phyloP scores from a whole-genome alignment of 2,797 vertebrate species.

The Alectoris magna region DNA sequence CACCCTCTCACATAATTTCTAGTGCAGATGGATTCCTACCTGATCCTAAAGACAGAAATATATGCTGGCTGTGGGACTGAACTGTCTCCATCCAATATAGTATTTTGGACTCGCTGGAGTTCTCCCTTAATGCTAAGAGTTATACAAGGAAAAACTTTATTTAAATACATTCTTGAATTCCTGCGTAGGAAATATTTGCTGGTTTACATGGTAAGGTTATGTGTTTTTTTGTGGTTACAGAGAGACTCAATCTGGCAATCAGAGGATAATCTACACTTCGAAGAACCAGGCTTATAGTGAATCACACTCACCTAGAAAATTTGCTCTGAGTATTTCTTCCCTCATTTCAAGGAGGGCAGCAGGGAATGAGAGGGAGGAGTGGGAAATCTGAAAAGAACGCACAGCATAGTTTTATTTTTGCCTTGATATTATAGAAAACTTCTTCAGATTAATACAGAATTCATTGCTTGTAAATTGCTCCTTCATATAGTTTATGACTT shows the following conservation, averaged over 20 bases:
- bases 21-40: neutral
- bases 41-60: neutral
- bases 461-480: constrained; percentile 52
- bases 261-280: neutral
- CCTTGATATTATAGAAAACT: constrained; percentile 40
- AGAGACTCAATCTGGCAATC: neutral
- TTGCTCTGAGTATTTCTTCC: neutral
- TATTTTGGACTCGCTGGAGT: neutral
- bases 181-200: neutral
- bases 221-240: neutral
- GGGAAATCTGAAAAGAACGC: neutral
- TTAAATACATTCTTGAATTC: neutral
- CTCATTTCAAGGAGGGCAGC: neutral
- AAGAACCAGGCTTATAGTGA: neutral
- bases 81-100: neutral
- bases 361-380: neutral
- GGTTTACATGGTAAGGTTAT: neutral
- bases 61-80: neutral
- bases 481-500: constrained; percentile 42
- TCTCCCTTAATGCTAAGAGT: neutral
- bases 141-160: neutral
- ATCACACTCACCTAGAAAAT: neutral
- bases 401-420: neutral
- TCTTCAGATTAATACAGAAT: constrained; percentile 65
- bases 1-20: neutral